Evolutionary conservation across 1,140 invertebrate species (phyloP), one percentile per base, ranked within the genome.

Genomic region (Drosophila ambigua): DNA sequence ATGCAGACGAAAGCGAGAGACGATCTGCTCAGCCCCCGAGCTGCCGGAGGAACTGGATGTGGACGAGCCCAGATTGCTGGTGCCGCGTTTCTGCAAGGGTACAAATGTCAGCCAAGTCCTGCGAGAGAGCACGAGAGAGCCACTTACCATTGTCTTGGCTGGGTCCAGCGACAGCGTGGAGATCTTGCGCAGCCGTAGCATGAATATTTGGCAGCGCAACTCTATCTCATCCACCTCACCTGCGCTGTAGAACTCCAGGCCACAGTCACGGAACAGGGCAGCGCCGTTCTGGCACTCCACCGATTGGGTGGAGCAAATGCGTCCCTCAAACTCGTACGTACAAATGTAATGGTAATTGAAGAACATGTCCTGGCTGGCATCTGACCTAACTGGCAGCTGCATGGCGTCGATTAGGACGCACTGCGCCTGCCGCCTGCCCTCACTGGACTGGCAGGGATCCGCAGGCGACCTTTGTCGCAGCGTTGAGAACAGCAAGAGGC

Each of bases 311-410:
- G 90, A 91, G 4, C 77, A 68, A 28, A 91, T 88, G 5, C 72
- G 59, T 16, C 88, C 87, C 9, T 71, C 82, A 24, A 75, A 79
- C 49, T 91, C 81, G 35, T 91, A 87, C 2, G 91, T 91, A 43
- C 83, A 78, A 23, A 91, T 91, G 50, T 88, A 91, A 46, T 90
- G 80, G n/a, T 91, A 91, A 46, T 91, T 91, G 46, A 91, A 91
- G 55, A 90, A 91, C 64, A 90, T 76, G 13, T 91, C 90, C 39
- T 88, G 85, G 45, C 49, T 90, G 1, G 50, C 77, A 45, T 91
- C 79, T 0, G 82, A 52, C 15, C 71, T 71, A 0, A 91, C 76
- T 0, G 90, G 90, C 60, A 91, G 59, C 8, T 59, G 61, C 81
- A 91, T 72, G 6, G 50, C 77, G 57, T 91, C 90, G 4, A 91